Evolutionary conservation across 2,888 invertebrate genomes (phyloP).

Genomic region (Nemapogon koenigi): DNA sequence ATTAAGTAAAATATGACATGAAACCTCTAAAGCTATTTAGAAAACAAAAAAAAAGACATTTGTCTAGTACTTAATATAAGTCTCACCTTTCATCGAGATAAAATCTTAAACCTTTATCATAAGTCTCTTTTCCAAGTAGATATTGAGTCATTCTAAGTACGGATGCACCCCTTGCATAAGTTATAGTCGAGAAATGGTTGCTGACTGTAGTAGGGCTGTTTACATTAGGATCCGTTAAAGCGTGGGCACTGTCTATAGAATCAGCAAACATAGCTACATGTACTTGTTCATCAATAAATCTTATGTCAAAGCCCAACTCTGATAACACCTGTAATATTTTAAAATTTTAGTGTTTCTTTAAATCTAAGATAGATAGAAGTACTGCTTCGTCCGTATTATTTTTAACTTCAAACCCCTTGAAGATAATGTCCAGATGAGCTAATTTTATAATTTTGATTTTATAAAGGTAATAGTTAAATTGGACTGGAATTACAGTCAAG

Average conservation of each 20-base stretch:
- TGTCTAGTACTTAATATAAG: neutral
- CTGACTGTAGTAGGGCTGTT: conserved; percentile 63
- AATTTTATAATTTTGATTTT: no score
- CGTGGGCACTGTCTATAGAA: conserved; percentile 56
- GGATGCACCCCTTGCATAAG: conserved; percentile 71
- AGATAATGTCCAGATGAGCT: no score
- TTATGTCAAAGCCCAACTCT: conserved; percentile 35
- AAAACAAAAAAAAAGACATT: no score
- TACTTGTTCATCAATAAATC: conserved; percentile 73
- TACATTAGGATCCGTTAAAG: conserved; percentile 63
- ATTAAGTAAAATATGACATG: no score
- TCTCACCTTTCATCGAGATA: conserved; percentile 60
- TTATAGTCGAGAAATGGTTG: conserved; percentile 70
- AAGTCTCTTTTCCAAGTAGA: conserved; percentile 60
- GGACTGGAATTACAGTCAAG: no score
- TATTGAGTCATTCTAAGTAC: conserved; percentile 73
- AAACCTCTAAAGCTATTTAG: no score
- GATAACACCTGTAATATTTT: conserved; percentile 36
- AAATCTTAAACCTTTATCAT: conserved; percentile 50
- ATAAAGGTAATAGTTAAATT: no score
- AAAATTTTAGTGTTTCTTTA: no score
- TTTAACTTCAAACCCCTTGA: no score
- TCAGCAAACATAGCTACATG: conserved; percentile 69
- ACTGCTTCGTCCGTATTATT: no score
- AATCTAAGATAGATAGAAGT: no score